These are phyloP conservation scores for Amphimallon solstitiale DNA, from an alignment of 2,888 invertebrate species.

Conservation along the genomic window DNA sequence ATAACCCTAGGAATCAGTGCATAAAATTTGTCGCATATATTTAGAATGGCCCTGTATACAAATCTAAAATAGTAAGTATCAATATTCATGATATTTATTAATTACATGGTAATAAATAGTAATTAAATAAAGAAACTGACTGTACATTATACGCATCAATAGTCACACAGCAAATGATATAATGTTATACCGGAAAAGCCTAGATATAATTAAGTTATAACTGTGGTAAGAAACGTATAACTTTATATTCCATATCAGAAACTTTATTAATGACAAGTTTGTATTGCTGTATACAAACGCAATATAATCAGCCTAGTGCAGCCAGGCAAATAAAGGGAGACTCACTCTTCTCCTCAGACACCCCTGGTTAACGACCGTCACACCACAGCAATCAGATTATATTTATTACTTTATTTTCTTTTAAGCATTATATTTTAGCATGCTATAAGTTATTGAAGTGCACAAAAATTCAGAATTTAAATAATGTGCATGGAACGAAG, in stretches of 20 bases:
- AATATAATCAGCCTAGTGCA: too few species aligned
- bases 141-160: conserved; percentile 1
- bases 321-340: background rate
- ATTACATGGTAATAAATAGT: background rate
- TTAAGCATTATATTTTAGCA: too few species aligned
- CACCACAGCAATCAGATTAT: background rate
- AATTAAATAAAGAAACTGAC: conserved; percentile 2
- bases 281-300: too few species aligned
- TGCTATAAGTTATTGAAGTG: too few species aligned
- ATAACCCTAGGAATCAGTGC: too few species aligned
- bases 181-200: background rate
- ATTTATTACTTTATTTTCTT: background rate
- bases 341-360: background rate
- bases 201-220: background rate
- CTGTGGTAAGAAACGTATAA: background rate
- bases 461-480: too few species aligned
- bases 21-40: too few species aligned
- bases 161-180: background rate
- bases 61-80: background rate
- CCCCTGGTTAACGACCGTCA: background rate
- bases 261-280: background rate
- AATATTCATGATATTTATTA: background rate
- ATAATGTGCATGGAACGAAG: too few species aligned
- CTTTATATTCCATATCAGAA: background rate
- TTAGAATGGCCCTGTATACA: background rate